These are phyloP conservation scores for Menura novaehollandiae DNA, from an alignment of 2,113 vertebrate species.

Conservation along the genomic window DNA sequence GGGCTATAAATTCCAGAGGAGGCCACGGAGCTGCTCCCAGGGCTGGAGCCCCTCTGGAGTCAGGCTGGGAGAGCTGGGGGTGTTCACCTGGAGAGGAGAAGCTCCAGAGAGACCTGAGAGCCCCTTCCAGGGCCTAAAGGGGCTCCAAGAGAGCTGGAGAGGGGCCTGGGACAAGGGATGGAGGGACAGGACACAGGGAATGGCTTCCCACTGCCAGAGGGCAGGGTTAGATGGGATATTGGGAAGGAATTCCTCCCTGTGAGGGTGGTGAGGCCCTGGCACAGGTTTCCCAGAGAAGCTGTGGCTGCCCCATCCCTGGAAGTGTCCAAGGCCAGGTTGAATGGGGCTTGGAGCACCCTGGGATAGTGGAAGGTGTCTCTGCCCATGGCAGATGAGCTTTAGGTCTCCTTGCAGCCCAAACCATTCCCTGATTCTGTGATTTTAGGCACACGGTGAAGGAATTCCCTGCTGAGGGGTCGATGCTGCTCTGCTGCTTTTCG, in stretches of 20 bases:
- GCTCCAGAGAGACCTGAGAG: too few species aligned
- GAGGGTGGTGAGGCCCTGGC: neutral
- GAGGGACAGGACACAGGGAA: neutral
- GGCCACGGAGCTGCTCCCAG: too few species aligned
- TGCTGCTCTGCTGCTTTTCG: neutral
- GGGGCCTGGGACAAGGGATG: accelerated
- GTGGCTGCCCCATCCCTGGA: neutral
- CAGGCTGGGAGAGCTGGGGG: too few species aligned
- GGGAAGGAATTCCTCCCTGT: accelerated
- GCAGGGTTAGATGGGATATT: accelerated
- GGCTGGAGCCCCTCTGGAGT: too few species aligned
- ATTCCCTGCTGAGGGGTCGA: neutral
- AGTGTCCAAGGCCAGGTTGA: neutral
- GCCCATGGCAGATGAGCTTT: neutral
- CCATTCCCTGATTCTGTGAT: neutral
- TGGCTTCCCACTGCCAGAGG: neutral
- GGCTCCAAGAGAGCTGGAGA: too few species aligned
- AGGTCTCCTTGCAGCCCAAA: neutral
- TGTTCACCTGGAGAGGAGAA: too few species aligned
- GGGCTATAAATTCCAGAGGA: too few species aligned
- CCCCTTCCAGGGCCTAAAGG: too few species aligned
- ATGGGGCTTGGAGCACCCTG: neutral
- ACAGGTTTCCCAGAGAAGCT: neutral
- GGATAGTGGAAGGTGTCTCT: neutral
- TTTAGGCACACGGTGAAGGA: accelerated